Conservation (phyloP, 2,113 vertebrate species). For the Pluvianellus socialis region DNA sequence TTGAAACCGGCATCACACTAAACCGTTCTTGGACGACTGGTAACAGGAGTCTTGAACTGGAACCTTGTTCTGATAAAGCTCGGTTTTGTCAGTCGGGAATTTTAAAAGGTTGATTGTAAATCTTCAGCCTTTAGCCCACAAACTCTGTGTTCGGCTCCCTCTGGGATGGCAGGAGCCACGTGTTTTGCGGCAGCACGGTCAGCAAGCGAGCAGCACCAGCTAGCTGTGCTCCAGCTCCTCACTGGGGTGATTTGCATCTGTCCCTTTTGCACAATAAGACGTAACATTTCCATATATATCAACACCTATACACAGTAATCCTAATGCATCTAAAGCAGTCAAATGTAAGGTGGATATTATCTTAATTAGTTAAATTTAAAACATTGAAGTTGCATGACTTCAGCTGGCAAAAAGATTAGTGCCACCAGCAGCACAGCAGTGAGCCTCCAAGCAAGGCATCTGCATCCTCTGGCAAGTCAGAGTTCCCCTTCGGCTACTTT, state of each 20-base stretch:
- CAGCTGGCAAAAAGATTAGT: background rate
- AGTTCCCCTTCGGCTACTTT: background rate
- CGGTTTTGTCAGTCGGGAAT: background rate
- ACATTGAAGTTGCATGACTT: background rate
- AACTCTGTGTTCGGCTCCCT: rapidly evolving
- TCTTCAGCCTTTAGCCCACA: background rate
- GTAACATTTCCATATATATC: background rate
- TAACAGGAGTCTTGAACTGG: background rate
- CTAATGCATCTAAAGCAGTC: background rate
- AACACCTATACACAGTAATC: background rate
- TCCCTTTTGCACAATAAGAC: background rate
- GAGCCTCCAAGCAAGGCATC: background rate
- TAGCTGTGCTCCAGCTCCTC: background rate
- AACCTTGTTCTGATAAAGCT: rapidly evolving
- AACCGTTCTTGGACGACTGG: rapidly evolving
- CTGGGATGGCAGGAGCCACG: rapidly evolving
- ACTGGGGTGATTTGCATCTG: background rate
- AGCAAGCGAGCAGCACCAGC: background rate
- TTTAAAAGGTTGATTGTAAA: background rate
- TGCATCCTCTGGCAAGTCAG: background rate
- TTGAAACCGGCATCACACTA: background rate
- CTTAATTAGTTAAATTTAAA: background rate
- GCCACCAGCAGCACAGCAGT: background rate
- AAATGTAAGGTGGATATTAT: background rate
- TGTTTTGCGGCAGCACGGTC: background rate